phyloP scores from a whole-genome alignment of 2,113 vertebrate species.

The Albula glossodonta region DNA sequence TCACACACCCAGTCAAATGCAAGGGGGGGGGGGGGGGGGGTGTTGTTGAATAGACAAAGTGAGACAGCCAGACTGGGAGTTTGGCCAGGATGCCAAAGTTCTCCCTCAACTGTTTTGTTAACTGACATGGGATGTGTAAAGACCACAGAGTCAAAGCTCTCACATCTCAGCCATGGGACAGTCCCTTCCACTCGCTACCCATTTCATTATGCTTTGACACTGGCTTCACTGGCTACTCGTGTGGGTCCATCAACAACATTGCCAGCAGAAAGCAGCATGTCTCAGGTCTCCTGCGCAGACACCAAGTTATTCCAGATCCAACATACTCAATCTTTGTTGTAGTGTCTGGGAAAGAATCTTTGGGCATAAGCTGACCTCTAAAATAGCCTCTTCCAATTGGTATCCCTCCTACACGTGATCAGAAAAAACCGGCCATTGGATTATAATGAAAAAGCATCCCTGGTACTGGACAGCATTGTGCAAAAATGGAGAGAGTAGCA shows the following conservation, averaged over 20 bases:
- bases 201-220: background rate
- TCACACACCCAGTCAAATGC: background rate
- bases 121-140: background rate
- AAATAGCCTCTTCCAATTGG: too few relatives aligned
- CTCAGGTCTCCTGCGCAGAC: background rate
- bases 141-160: background rate
- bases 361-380: too few relatives aligned
- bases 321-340: too few relatives aligned
- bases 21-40: background rate
- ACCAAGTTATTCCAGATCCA: background rate
- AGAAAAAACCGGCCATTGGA: too few relatives aligned
- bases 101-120: background rate
- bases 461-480: too few relatives aligned
- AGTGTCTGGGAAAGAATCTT: too few relatives aligned
- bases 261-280: too few relatives aligned
- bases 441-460: too few relatives aligned
- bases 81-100: background rate
- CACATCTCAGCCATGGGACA: background rate
- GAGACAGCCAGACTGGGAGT: background rate
- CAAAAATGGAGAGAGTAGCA: too few relatives aligned
- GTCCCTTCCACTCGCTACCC: background rate
- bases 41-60: background rate
- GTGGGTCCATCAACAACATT: background rate
- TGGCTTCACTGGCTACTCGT: background rate
- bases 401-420: too few relatives aligned